Evolutionary conservation across 2,797 vertebrate genomes (phyloP).

Genomic region (Nyctibius grandis): DNA sequence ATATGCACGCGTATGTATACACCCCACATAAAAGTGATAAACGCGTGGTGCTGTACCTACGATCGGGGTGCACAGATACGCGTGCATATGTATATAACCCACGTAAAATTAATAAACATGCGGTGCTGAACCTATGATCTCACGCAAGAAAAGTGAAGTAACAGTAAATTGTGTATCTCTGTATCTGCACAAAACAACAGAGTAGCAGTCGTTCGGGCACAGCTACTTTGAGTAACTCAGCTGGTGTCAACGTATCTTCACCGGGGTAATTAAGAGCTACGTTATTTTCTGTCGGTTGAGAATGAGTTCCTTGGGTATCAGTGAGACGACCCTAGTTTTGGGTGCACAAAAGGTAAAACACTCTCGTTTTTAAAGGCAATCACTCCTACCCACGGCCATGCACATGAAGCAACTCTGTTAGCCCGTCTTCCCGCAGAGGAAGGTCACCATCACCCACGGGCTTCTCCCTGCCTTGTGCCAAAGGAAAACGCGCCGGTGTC

Average conservation of each 20-base stretch:
- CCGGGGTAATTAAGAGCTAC: neutral
- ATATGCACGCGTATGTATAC: rapidly evolving
- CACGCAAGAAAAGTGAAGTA: no score
- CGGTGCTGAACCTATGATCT: rapidly evolving
- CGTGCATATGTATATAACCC: rapidly evolving
- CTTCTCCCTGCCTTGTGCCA: rapidly evolving
- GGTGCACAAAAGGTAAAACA: no score
- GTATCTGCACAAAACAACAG: rapidly evolving
- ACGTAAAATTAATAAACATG: neutral
- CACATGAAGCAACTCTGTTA: rapidly evolving
- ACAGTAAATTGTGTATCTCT: rapidly evolving
- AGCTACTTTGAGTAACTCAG: no score
- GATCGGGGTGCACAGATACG: no score
- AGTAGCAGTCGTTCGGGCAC: no score
- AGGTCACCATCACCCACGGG: rapidly evolving
- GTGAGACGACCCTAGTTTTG: rapidly evolving
- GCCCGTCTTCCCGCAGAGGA: rapidly evolving
- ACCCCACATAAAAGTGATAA: neutral
- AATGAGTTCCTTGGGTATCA: rapidly evolving
- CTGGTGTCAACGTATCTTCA: no score
- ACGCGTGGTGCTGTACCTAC: rapidly evolving
- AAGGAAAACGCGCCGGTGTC: neutral
- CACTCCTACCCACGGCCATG: rapidly evolving
- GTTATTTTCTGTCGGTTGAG: neutral
- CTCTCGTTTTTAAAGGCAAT: neutral